Percentiles rank a stretch among this genome's conserved stretches.
phyloP scores from a whole-genome alignment of 2,888 invertebrate genomes.

The Eupithecia exiguata region DNA sequence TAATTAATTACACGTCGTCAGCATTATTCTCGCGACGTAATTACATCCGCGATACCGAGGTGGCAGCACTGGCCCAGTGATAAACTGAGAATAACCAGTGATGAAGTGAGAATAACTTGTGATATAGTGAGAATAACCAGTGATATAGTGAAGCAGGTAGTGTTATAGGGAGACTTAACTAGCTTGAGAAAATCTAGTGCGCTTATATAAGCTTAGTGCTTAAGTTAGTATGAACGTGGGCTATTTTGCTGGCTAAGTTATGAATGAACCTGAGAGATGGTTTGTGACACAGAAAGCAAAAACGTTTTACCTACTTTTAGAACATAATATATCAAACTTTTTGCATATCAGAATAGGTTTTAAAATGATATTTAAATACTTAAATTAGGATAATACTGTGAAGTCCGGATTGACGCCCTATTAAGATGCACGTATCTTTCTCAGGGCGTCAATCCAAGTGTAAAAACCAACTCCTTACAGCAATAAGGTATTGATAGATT shows the following conservation, averaged over 20 bases:
- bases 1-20: slow-evolving; percentile 59
- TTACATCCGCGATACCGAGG: slow-evolving; percentile 29
- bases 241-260: not conserved
- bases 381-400: too few species aligned
- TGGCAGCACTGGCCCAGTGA: slow-evolving; percentile 23
- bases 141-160: slow-evolving; percentile 1
- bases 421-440: too few species aligned
- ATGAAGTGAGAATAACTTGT: slow-evolving; percentile 2
- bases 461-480: not conserved
- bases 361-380: not conserved
- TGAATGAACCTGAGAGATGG: not conserved
- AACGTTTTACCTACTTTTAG: not conserved
- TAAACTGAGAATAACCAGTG: slow-evolving; percentile 15
- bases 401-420: too few species aligned
- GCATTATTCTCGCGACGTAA: slow-evolving; percentile 53
- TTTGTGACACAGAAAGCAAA: not conserved
- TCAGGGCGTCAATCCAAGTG: too few species aligned
- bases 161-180: slow-evolving; percentile 2
- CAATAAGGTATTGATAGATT: not conserved
- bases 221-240: not conserved
- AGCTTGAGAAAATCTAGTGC: slow-evolving; percentile 5
- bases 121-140: slow-evolving; percentile 1
- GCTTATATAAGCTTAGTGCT: slow-evolving; percentile 1
- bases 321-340: not conserved
- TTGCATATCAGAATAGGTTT: not conserved